These are phyloP conservation scores for Ricordea florida DNA, from an alignment of 92 coral and sea anemone species.

Conservation along the genomic window DNA sequence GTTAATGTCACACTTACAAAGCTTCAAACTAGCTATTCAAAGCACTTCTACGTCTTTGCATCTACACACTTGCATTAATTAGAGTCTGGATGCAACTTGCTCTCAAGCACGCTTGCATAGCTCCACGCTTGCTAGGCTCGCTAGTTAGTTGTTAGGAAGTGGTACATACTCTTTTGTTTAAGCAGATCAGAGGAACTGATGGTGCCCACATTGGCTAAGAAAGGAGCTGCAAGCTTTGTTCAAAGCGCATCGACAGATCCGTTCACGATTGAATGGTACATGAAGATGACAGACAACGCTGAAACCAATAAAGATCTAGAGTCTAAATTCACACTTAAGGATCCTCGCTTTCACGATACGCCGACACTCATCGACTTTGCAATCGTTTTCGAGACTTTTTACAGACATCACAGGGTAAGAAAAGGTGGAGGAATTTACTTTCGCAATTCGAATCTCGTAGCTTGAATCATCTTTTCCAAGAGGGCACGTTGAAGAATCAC, in stretches of 20 bases:
- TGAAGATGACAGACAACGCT: slow-evolving; percentile 98
- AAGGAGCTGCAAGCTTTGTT: slow-evolving; percentile 87
- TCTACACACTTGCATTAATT: too few relatives aligned
- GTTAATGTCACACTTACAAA: too few relatives aligned
- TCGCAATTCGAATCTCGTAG: too few relatives aligned
- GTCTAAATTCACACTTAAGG: slow-evolving; percentile 86
- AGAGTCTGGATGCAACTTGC: too few relatives aligned
- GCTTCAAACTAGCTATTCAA: too few relatives aligned
- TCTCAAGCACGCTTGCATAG: not conserved
- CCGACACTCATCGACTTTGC: slow-evolving; percentile 91
- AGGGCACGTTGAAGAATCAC: too few relatives aligned
- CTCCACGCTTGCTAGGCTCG: not conserved
- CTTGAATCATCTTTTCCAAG: too few relatives aligned
- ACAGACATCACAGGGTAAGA: slow-evolving; percentile 88
- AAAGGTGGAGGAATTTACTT: too few relatives aligned
- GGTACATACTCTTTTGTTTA: not conserved
- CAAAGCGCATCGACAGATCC: slow-evolving; percentile 98
- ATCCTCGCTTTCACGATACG: slow-evolving; percentile 76
- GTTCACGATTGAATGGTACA: slow-evolving; percentile 98
- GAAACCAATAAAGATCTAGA: slow-evolving; percentile 92
- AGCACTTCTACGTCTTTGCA: too few relatives aligned
- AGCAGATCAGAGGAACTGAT: slow-evolving; percentile 54
- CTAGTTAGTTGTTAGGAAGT: not conserved
- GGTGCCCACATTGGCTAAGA: slow-evolving; percentile 74
- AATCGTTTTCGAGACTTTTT: slow-evolving; percentile 82